phyloP scores from a whole-genome alignment of 2,888 invertebrate genomes.

The Orthosia gracilis region DNA sequence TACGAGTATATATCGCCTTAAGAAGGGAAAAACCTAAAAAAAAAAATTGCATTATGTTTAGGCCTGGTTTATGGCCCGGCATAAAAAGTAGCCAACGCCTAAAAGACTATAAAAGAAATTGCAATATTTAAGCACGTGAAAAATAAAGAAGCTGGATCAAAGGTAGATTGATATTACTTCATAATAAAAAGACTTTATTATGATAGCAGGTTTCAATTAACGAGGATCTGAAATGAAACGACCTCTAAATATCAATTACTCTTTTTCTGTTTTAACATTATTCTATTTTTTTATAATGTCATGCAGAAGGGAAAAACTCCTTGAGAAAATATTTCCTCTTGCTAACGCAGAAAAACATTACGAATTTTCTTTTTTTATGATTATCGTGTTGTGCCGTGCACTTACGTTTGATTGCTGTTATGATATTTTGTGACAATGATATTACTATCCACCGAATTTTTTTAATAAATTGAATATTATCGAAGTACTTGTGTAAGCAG shows the following conservation, averaged over 20 bases:
- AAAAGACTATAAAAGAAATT: conserved; percentile 62
- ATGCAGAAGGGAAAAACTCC: conserved; percentile 10
- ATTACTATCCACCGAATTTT: background rate
- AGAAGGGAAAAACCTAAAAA: background rate
- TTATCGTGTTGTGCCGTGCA: conserved; percentile 12
- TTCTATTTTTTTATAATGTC: conserved; percentile 26
- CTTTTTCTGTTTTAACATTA: conserved; percentile 47
- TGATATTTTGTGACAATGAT: conserved; percentile 4
- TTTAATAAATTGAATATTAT: background rate
- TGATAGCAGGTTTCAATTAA: conserved; percentile 66
- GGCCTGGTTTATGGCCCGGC: background rate
- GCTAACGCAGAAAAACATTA: background rate
- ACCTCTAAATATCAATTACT: conserved; percentile 65
- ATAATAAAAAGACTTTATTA: conserved; percentile 69
- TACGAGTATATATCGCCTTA: no score
- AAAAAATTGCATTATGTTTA: no score
- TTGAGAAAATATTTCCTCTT: conserved; percentile 18
- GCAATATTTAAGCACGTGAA: conserved; percentile 61
- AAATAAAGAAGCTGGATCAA: conserved; percentile 62
- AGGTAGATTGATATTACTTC: conserved; percentile 67
- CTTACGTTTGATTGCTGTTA: conserved; percentile 36
- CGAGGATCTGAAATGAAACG: conserved; percentile 64
- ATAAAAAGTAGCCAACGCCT: conserved; percentile 41
- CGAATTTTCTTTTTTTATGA: background rate
- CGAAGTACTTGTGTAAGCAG: background rate